phyloP scores from a whole-genome alignment of 2,888 invertebrate species.

The Cryptops parisi region DNA sequence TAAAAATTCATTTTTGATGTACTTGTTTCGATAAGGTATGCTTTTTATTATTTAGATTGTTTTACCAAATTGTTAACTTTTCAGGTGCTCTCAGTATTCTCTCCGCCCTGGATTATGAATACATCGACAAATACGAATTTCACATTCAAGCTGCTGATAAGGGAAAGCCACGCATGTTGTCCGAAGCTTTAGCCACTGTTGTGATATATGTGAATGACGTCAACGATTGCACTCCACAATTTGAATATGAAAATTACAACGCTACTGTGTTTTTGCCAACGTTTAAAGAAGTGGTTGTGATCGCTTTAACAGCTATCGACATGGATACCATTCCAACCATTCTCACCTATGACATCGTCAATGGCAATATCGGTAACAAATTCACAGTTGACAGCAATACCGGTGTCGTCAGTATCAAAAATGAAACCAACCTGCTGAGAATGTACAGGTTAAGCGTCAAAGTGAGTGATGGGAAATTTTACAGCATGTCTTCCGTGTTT shows the following conservation, averaged over 20 bases:
- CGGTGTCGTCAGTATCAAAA: slow-evolving; percentile 50
- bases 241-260: slow-evolving; percentile 52
- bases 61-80: too few species aligned
- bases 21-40: too few species aligned
- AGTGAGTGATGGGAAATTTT: slow-evolving; percentile 72
- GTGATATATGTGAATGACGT: slow-evolving; percentile 61
- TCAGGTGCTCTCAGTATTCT: slow-evolving; percentile 64
- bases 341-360: slow-evolving; percentile 62
- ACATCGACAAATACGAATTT: slow-evolving; percentile 51
- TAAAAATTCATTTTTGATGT: too few species aligned
- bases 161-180: slow-evolving; percentile 65
- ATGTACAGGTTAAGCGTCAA: slow-evolving; percentile 56
- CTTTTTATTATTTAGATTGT: too few species aligned
- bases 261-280: slow-evolving; percentile 67
- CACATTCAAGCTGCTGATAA: slow-evolving; percentile 70
- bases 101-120: slow-evolving; percentile 65
- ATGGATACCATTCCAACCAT: slow-evolving; percentile 39
- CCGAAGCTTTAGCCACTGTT: slow-evolving; percentile 63
- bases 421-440: slow-evolving; percentile 34
- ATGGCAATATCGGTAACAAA: slow-evolving; percentile 57
- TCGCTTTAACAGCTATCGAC: slow-evolving; percentile 51
- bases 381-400: slow-evolving; percentile 54
- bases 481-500: slow-evolving; percentile 52
- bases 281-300: slow-evolving; percentile 50
- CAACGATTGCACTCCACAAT: slow-evolving; percentile 80